phyloP scores from a whole-genome alignment of 2,797 vertebrate genomes.

The Pogonophryne albipinna region DNA sequence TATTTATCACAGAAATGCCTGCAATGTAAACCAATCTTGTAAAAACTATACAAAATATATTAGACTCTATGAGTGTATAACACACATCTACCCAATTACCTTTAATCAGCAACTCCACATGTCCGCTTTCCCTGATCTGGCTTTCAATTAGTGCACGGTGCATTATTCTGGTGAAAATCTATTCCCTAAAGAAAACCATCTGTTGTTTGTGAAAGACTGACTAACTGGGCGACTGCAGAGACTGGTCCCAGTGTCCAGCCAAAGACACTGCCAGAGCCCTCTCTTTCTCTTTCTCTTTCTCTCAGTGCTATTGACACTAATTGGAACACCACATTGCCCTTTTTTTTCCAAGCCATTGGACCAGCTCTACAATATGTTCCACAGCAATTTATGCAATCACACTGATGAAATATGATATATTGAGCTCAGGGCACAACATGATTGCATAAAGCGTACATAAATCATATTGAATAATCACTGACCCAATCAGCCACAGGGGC shows the following conservation, averaged over 20 bases:
- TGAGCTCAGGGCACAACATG: conserved; percentile 28
- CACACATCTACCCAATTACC: conserved; percentile 15
- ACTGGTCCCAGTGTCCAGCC: conserved; percentile 27
- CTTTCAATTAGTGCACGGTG: conserved; percentile 16
- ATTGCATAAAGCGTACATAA: conserved; percentile 49
- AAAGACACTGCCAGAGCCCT: conserved; percentile 7
- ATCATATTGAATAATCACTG: conserved; percentile 59
- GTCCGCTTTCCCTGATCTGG: conserved; percentile 1
- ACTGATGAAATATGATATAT: conserved; percentile 45
- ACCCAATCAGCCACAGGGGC: conserved; percentile 38
- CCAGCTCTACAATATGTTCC: conserved; percentile 44
- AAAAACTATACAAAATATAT: too few relatives aligned
- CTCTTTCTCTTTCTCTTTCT: not conserved
- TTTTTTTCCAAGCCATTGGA: conserved; percentile 26
- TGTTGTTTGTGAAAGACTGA: conserved; percentile 40
- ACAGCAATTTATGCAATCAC: conserved; percentile 42
- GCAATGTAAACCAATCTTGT: conserved; percentile 2
- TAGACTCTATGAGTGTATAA: not conserved
- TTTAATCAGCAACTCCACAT: conserved; percentile 7
- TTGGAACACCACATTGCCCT: conserved; percentile 29
- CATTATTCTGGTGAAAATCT: conserved; percentile 16
- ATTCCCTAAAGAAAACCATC: conserved; percentile 43
- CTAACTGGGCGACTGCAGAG: conserved; percentile 16
- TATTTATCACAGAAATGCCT: conserved; percentile 14
- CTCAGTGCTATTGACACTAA: conserved; percentile 24